Evolutionary conservation across 2,888 invertebrate species (phyloP).

Genomic region (Lysandra coridon): DNA sequence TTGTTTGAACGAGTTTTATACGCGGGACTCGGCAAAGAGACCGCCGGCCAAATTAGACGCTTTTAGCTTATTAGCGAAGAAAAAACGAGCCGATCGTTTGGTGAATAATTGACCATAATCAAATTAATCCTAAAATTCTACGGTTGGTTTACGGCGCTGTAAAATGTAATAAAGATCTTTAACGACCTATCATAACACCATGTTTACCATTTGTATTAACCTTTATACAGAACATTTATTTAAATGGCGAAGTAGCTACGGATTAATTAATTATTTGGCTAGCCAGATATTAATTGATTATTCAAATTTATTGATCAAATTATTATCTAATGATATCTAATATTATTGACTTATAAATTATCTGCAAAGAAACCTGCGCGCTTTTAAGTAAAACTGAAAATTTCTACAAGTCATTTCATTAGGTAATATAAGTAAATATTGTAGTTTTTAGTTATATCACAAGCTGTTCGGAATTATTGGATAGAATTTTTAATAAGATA

Average conservation of each 20-base stretch:
- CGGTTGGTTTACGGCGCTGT: constrained; percentile 78
- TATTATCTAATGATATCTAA: not conserved
- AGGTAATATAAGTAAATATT: too few relatives aligned
- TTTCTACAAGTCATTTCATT: too few relatives aligned
- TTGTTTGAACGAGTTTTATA: constrained; percentile 76
- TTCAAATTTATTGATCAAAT: not conserved
- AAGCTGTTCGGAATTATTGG: too few relatives aligned
- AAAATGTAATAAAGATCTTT: constrained; percentile 77
- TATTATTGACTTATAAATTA: too few relatives aligned
- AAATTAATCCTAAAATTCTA: constrained; percentile 80
- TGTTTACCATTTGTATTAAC: constrained; percentile 48
- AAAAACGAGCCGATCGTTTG: constrained; percentile 72
- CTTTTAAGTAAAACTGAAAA: too few relatives aligned
- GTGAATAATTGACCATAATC: constrained; percentile 80
- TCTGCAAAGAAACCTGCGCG: too few relatives aligned
- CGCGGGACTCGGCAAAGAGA: constrained; percentile 78
- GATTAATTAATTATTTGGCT: not conserved
- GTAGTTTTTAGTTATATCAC: too few relatives aligned
- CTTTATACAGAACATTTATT: constrained; percentile 35
- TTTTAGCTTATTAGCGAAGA: constrained; percentile 77
- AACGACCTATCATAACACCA: constrained; percentile 68
- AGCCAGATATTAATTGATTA: not conserved
- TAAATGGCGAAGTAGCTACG: not conserved
- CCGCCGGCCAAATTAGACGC: constrained; percentile 77
- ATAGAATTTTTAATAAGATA: too few relatives aligned